These are phyloP conservation scores for Rhagium mordax DNA, from an alignment of 2,888 invertebrate genomes.

Conservation along the genomic window DNA sequence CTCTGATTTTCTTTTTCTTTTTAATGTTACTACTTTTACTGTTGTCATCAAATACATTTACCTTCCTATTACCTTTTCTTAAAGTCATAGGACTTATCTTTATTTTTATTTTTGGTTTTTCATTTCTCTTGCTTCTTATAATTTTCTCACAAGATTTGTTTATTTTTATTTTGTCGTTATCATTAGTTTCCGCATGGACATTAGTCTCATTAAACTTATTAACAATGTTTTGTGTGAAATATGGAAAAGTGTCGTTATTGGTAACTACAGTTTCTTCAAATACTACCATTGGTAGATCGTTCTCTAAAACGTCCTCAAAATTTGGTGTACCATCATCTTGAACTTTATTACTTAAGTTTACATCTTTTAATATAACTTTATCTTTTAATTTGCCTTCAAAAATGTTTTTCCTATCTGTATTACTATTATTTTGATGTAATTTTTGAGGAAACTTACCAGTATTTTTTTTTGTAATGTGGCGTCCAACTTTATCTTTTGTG, in stretches of 20 bases:
- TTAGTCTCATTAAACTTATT: not conserved
- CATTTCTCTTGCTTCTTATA: not conserved
- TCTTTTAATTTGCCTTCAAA: not conserved
- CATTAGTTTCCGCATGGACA: not conserved
- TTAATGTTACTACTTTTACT: not conserved
- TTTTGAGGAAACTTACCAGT: constrained; percentile 7
- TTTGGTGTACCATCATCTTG: not conserved
- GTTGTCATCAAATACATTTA: not conserved
- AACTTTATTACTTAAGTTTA: not conserved
- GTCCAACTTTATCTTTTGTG: not conserved
- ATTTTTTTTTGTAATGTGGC: not conserved
- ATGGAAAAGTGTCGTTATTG: not conserved
- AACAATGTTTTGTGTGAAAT: not conserved
- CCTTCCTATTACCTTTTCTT: constrained; percentile 3
- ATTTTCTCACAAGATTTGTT: not conserved
- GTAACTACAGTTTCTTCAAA: not conserved
- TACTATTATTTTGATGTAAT: not conserved
- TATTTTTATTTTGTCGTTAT: not conserved
- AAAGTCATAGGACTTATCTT: not conserved
- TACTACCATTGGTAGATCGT: not conserved
- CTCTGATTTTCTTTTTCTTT: not conserved
- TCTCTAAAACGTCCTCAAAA: not conserved
- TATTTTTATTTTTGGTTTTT: not conserved
- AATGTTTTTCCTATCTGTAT: not conserved
- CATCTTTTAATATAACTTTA: not conserved